Evolutionary conservation across 2,797 vertebrate species (phyloP).

Genomic region (Sebastiscus albofasciatus): DNA sequence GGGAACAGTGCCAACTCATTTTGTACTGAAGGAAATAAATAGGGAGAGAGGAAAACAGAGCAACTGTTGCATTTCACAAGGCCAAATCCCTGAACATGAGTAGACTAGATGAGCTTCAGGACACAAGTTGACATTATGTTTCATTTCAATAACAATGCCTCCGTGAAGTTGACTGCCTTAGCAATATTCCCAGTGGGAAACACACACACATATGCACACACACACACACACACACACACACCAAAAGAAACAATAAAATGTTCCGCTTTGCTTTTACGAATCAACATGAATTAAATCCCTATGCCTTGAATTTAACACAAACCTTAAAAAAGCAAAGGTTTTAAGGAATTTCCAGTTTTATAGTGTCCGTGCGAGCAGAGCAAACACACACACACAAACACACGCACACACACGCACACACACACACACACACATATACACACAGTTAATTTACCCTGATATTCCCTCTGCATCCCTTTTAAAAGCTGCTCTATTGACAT

Average conservation of each 20-base stretch:
- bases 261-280: neutral
- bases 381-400: neutral
- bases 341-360: neutral
- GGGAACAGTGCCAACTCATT: slow-evolving; percentile 49
- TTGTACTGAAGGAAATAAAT: slow-evolving; percentile 43
- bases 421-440: neutral
- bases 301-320: neutral
- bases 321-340: neutral
- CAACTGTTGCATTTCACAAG: slow-evolving; percentile 61
- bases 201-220: neutral
- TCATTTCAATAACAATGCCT: slow-evolving; percentile 65
- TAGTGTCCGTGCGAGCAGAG: neutral
- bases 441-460: slow-evolving; percentile 52
- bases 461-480: slow-evolving; percentile 54
- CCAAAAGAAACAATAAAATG: neutral
- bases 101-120: slow-evolving; percentile 58
- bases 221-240: neutral
- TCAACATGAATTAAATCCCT: slow-evolving; percentile 6
- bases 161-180: slow-evolving; percentile 25
- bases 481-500: slow-evolving; percentile 60
- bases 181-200: slow-evolving; percentile 26
- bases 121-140: slow-evolving; percentile 57
- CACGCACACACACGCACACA: neutral
- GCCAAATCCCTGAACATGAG: slow-evolving; percentile 51
- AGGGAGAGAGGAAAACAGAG: slow-evolving; percentile 32